Conservation (phyloP, 2,113 vertebrate species). For the Zosterops borbonicus region DNA sequence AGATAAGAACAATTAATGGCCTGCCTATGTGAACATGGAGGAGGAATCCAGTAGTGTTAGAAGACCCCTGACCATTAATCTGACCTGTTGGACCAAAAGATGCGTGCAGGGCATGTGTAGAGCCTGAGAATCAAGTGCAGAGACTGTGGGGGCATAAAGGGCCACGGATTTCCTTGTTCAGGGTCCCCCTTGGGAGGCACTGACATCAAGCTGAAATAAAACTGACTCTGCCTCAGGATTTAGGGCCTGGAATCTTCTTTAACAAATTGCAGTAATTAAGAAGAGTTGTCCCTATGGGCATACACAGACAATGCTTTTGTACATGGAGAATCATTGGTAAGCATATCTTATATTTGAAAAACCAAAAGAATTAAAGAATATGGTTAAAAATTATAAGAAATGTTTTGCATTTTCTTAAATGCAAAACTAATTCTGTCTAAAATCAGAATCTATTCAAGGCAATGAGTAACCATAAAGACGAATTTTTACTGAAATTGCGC, state of each 20-base stretch:
- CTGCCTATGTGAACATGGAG: not conserved
- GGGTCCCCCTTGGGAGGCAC: not conserved
- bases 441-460: not conserved
- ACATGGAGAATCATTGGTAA: not conserved
- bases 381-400: not conserved
- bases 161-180: not conserved
- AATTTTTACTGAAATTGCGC: not conserved
- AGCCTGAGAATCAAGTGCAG: fast-evolving
- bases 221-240: not conserved
- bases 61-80: not conserved
- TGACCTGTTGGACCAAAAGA: fast-evolving
- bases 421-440: not conserved
- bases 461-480: not conserved
- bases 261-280: not conserved
- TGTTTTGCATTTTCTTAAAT: not conserved
- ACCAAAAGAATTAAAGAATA: not conserved
- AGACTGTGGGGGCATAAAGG: fast-evolving
- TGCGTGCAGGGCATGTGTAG: fast-evolving
- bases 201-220: not conserved
- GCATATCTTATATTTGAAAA: not conserved
- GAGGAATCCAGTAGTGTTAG: too few species aligned
- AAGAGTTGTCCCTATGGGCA: not conserved
- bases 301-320: not conserved
- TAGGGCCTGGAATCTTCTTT: fast-evolving
- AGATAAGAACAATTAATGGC: not conserved